These are phyloP conservation scores for Frankliniella fusca DNA, from an alignment of 2,888 invertebrate species.

Conservation along the genomic window DNA sequence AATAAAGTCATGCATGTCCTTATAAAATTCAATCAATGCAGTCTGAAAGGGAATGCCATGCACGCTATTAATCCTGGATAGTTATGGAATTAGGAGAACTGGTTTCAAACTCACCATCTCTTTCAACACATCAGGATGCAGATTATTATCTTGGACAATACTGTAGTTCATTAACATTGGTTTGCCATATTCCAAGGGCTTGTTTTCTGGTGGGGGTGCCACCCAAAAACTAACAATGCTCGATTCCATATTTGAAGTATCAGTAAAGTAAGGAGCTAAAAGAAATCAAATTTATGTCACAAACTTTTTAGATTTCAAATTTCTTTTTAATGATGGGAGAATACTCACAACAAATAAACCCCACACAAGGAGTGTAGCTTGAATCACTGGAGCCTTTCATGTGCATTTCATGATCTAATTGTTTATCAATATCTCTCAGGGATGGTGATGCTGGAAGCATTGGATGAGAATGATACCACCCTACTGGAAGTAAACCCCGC, in stretches of 20 bases:
- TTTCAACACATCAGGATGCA: conserved; percentile 74
- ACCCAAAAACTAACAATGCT: conserved; percentile 89
- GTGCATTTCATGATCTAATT: conserved; percentile 89
- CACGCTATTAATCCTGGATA: too few species aligned
- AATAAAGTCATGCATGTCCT: conserved; percentile 61
- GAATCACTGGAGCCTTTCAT: conserved; percentile 89
- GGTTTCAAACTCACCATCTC: conserved; percentile 61
- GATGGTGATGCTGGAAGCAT: conserved; percentile 82
- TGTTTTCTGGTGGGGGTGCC: conserved; percentile 89
- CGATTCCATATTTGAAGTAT: conserved; percentile 71
- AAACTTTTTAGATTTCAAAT: neutral
- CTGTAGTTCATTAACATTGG: conserved; percentile 87
- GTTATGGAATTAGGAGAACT: neutral
- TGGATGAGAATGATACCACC: conserved; percentile 96
- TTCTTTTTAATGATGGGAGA: conserved; percentile 30
- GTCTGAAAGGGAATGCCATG: conserved; percentile 49
- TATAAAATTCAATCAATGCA: conserved; percentile 79
- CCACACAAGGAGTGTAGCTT: conserved; percentile 89
- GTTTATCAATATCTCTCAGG: conserved; percentile 82
- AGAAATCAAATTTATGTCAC: conserved; percentile 38
- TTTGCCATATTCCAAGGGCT: conserved; percentile 86
- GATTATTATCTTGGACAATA: conserved; percentile 72
- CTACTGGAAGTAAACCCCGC: conserved; percentile 75
- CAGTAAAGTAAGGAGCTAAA: conserved; percentile 77
- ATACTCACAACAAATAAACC: conserved; percentile 83